These are phyloP conservation scores for Salvelinus sp. DNA, from an alignment of 2,113 vertebrate genomes.

Conservation along the genomic window DNA sequence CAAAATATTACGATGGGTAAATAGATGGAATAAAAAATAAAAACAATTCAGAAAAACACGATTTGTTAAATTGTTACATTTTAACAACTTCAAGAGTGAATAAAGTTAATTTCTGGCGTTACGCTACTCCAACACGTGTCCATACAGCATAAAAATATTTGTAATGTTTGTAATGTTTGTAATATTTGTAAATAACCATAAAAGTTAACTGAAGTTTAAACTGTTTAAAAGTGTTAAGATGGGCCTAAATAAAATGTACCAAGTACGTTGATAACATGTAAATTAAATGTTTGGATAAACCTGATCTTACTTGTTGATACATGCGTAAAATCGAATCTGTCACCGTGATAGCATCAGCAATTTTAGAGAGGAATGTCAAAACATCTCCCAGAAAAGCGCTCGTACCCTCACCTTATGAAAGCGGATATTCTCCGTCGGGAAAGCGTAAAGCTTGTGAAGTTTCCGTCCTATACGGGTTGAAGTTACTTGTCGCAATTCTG, in stretches of 20 bases:
- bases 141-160: not conserved
- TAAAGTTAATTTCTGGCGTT: too few species aligned
- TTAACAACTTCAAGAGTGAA: not conserved
- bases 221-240: not conserved
- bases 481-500: conserved; percentile 37
- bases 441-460: conserved; percentile 44
- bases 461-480: conserved; percentile 17
- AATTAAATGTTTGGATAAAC: not conserved
- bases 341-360: conserved; percentile 54
- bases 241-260: not conserved
- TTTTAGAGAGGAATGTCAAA: conserved; percentile 61
- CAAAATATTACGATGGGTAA: not conserved
- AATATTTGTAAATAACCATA: not conserved
- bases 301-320: not conserved
- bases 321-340: conserved; percentile 21
- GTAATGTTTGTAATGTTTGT: not conserved
- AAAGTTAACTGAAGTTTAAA: not conserved
- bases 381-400: conserved; percentile 34
- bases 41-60: not conserved
- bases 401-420: conserved; percentile 67
- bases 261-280: not conserved
- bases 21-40: not conserved
- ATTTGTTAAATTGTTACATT: not conserved
- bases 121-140: not conserved
- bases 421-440: conserved; percentile 45